These are phyloP conservation scores for Poecilia picta DNA, from an alignment of 2,797 vertebrate genomes.

Conservation along the genomic window DNA sequence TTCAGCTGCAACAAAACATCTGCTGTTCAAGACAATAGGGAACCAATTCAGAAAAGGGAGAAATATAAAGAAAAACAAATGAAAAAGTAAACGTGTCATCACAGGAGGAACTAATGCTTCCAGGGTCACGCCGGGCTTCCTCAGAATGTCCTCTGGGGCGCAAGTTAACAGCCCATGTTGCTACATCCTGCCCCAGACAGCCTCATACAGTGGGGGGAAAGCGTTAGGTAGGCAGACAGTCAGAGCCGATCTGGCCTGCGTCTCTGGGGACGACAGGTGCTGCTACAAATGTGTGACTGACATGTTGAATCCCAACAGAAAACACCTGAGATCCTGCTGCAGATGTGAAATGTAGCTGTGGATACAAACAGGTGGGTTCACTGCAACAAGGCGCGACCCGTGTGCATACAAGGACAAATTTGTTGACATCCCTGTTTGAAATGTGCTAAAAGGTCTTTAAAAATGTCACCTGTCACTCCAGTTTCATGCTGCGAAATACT, in stretches of 20 bases:
- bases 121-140: constrained; percentile 67
- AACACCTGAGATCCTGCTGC: constrained; percentile 65
- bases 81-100: constrained; percentile 72
- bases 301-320: constrained; percentile 55
- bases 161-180: constrained; percentile 56
- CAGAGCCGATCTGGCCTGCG: constrained; percentile 31
- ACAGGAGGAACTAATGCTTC: constrained; percentile 54
- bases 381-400: background rate
- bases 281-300: constrained; percentile 58
- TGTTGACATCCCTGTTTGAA: background rate
- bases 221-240: constrained; percentile 54
- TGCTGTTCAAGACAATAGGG: constrained; percentile 26
- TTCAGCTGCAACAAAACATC: constrained; percentile 45
- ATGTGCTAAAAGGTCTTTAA: background rate
- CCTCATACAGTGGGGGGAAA: constrained; percentile 41
- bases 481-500: background rate
- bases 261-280: constrained; percentile 67
- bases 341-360: constrained; percentile 47
- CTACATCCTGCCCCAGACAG: constrained; percentile 67
- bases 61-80: constrained; percentile 34
- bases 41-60: constrained; percentile 12
- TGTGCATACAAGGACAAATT: background rate
- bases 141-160: constrained; percentile 45
- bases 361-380: constrained; percentile 36
- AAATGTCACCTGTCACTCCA: background rate